A percentile compares a stretch with the other conserved stretches of the same genome.
phyloP scores from a whole-genome alignment of 2,888 invertebrate species.

The Andrena chrysosceles region DNA sequence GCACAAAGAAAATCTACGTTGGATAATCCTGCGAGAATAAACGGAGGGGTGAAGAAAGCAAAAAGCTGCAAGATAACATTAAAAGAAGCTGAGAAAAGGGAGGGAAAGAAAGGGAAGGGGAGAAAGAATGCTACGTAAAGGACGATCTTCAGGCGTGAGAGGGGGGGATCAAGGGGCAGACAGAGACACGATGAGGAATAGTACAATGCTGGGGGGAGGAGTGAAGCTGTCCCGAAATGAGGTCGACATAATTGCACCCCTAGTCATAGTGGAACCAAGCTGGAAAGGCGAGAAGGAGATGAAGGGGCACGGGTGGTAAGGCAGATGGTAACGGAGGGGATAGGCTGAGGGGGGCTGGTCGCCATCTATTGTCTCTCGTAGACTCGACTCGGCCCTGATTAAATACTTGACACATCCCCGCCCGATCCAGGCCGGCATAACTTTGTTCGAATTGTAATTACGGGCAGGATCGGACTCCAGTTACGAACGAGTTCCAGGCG shows the following conservation, averaged over 20 bases:
- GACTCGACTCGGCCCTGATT: conserved; percentile 82
- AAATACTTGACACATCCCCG: conserved; percentile 84
- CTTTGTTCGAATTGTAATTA: conserved; percentile 84
- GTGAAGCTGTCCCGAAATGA: conserved; percentile 80
- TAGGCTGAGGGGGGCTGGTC: conserved; percentile 63
- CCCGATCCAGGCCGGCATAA: conserved; percentile 78
- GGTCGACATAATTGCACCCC: conserved; percentile 83
- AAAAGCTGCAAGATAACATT: conserved; percentile 17
- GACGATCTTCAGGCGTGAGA: conserved; percentile 7
- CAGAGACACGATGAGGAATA: conserved; percentile 35
- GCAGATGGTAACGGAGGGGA: conserved; percentile 55
- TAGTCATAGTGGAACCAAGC: conserved; percentile 77
- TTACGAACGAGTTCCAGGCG: conserved; percentile 73
- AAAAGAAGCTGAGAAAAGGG: neutral
- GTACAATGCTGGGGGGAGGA: conserved; percentile 68
- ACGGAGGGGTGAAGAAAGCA: conserved; percentile 17
- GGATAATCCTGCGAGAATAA: neutral
- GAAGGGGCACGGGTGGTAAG: conserved; percentile 56
- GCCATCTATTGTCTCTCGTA: conserved; percentile 82
- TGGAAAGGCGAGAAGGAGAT: conserved; percentile 45
- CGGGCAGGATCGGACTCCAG: conserved; percentile 78
- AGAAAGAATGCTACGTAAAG: conserved; percentile 18
- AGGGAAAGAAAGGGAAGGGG: neutral
- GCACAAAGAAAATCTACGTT: neutral
- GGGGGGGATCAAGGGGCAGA: neutral